Base-by-base conservation (phyloP, 1,140 invertebrate species). In the Aphaenogaster floridana region DNA sequence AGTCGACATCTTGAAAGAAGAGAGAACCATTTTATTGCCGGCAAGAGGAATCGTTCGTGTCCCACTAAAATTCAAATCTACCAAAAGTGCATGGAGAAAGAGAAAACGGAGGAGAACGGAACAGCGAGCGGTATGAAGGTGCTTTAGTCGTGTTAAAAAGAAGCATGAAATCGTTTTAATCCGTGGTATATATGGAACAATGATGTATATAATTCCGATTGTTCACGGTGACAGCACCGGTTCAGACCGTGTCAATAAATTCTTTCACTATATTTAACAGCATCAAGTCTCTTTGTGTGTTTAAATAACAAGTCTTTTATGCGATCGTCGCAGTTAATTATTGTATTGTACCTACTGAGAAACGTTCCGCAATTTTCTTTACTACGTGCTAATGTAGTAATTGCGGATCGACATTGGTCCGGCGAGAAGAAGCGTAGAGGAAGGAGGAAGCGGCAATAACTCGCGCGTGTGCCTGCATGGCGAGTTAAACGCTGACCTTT, bases 401-500 rank as follows among this genome's bases (percentile, higher is more conserved):
- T 84, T 42, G 69, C 34, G 28, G 45, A 21, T 61, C 42, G 69
- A 72, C 68, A 36, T n/a, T 36, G 52, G 21, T 36, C 34, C 34
- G 15, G 57, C 52, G n/a, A 39, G 42, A 72, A 80, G 63, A 78
- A 54, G 71, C 42, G 34, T n/a, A 48, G 52, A 64, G 85, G 66
- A 63, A 74, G 45, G 68, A 90, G 87, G 74, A 89, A 91, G 80
- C 72, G 28, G 36, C 28, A 86, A 86, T 85, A 48, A 48, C 72
- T 54, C 50, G 85, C 39, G 66, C 66, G 66, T 68, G n/a, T 78
- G 21, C 36, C 68, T 63, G n/a, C 39, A 64, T 13, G 63, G 63
- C 54, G 66, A 86, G 72, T 89, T 69, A 91, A 89, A 88, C 89
- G 92, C 86, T 94, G 94, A 95, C 94, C 94, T 95, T 95, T 94